Evolutionary conservation across 2,113 vertebrate genomes (phyloP).

Genomic region (Phainopepla nitens): DNA sequence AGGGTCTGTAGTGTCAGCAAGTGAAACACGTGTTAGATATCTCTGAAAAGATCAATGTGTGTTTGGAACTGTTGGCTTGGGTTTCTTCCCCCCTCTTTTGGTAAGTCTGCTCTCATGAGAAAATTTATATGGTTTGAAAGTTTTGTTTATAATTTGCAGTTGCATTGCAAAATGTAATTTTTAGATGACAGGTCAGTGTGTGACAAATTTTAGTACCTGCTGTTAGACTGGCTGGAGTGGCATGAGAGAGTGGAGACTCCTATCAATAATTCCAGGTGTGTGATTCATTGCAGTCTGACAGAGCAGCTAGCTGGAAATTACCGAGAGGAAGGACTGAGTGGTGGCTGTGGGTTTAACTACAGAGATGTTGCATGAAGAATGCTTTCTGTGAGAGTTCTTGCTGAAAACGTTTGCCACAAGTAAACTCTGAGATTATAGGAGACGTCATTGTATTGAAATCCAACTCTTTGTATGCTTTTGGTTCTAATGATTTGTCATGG

Average conservation of each 20-base stretch:
- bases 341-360: background rate
- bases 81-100: rapidly evolving
- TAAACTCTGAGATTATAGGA: background rate
- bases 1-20: background rate
- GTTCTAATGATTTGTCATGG: background rate
- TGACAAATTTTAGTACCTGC: background rate
- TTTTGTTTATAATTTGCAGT: background rate
- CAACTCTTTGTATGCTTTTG: background rate
- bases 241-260: background rate
- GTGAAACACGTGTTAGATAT: background rate
- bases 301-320: background rate
- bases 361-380: background rate
- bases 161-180: background rate
- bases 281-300: background rate
- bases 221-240: background rate
- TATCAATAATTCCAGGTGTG: background rate
- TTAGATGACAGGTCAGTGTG: background rate
- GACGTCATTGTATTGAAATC: background rate
- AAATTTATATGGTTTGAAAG: background rate
- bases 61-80: background rate
- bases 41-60: background rate
- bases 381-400: background rate
- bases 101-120: background rate
- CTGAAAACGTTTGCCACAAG: background rate
- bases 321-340: background rate